Conservation (phyloP, 64 coral and sea anemone species). For the Stichodactyla helianthus region DNA sequence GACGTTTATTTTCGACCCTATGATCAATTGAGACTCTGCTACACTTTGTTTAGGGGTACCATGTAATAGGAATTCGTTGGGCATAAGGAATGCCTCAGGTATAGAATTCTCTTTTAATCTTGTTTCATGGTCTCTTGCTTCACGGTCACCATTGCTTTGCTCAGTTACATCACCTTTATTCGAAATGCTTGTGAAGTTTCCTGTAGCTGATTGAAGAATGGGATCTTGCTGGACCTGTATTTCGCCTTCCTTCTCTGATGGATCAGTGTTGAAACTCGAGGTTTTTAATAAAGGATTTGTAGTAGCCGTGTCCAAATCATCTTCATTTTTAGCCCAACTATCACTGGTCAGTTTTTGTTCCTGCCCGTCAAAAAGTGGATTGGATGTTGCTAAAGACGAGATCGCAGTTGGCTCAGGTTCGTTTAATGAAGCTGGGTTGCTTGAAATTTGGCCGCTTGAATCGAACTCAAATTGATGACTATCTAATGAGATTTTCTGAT, state of each 20-base stretch:
- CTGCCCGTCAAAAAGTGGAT: not conserved
- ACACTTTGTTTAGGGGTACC: not conserved
- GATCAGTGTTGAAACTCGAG: not conserved
- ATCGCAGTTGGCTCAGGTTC: not conserved
- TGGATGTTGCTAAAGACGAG: not conserved
- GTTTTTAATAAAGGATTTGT: not conserved
- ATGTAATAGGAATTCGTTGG: not conserved
- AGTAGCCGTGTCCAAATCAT: not conserved
- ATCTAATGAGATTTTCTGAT: not conserved
- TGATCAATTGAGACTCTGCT: not conserved
- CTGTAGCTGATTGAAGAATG: not conserved
- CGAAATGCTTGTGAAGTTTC: not conserved
- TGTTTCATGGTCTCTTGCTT: not conserved
- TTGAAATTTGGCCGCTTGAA: not conserved
- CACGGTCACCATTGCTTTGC: not conserved
- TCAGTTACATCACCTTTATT: not conserved
- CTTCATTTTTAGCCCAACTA: not conserved
- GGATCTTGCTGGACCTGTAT: not conserved
- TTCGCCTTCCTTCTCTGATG: not conserved
- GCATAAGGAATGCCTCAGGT: not conserved
- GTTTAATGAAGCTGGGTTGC: not conserved
- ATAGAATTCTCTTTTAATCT: not conserved
- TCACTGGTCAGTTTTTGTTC: not conserved
- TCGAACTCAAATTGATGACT: not conserved
- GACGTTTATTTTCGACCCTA: not conserved